phyloP scores from a whole-genome alignment of 2,888 invertebrate genomes.

The Tenthredo notha region DNA sequence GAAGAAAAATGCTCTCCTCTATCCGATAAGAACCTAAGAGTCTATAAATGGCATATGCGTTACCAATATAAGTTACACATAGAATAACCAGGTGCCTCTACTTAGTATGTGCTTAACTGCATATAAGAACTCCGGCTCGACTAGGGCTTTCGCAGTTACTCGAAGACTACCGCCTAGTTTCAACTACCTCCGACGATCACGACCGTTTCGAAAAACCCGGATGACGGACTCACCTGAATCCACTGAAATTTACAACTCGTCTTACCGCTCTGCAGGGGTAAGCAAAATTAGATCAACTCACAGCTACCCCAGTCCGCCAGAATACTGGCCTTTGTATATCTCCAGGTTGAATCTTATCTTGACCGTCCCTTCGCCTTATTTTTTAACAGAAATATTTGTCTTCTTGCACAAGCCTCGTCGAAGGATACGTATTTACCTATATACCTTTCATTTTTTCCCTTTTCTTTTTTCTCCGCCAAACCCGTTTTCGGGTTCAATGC shows the following conservation, averaged over 20 bases:
- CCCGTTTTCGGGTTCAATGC: neutral
- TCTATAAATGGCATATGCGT: slow-evolving; percentile 67
- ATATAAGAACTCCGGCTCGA: slow-evolving; percentile 67
- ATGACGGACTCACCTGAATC: neutral
- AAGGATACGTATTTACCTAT: neutral
- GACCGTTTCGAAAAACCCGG: neutral
- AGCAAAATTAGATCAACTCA: slow-evolving; percentile 11
- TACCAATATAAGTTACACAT: slow-evolving; percentile 66
- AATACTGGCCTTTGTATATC: neutral
- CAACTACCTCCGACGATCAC: slow-evolving; percentile 1
- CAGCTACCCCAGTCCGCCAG: neutral
- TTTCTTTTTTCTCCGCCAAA: neutral
- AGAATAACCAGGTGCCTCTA: slow-evolving; percentile 63
- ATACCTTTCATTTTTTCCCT: neutral
- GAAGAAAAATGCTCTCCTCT: slow-evolving; percentile 50
- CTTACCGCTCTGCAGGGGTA: slow-evolving; percentile 38
- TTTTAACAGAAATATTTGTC: neutral
- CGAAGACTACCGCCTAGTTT: slow-evolving; percentile 24
- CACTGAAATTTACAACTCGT: neutral
- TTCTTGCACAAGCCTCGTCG: neutral
- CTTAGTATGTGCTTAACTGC: slow-evolving; percentile 32
- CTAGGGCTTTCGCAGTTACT: slow-evolving; percentile 64
- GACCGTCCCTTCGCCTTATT: neutral
- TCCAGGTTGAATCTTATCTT: slow-evolving; percentile 6
- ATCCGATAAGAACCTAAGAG: slow-evolving; percentile 70